These are phyloP conservation scores for Acleris holmiana DNA, from an alignment of 2,888 invertebrate genomes.

Conservation along the genomic window DNA sequence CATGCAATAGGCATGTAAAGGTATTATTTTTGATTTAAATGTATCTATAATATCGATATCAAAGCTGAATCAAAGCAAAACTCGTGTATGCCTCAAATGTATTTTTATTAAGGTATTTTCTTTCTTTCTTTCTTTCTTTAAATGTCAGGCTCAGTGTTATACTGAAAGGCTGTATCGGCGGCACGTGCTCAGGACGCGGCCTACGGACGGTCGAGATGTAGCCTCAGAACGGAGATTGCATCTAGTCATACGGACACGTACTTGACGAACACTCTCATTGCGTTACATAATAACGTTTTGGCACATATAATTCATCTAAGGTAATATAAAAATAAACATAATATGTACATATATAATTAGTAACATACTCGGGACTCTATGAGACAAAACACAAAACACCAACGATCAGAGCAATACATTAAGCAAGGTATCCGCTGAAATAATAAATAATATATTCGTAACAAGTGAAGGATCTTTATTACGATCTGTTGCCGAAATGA, in stretches of 20 bases:
- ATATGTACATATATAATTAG: conserved; percentile 56
- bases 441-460: conserved; percentile 57
- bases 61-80: conserved; percentile 28
- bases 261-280: conserved; percentile 78
- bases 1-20: neutral
- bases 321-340: conserved; percentile 67
- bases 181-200: conserved; percentile 71
- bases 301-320: conserved; percentile 76
- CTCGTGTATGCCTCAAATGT: neutral
- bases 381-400: conserved; percentile 66
- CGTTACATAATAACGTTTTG: conserved; percentile 83
- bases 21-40: neutral
- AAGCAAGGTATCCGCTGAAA: conserved; percentile 68
- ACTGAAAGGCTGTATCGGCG: conserved; percentile 64
- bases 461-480: conserved; percentile 62
- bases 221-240: conserved; percentile 71
- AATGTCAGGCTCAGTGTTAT: conserved; percentile 13
- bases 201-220: conserved; percentile 66
- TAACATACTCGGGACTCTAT: conserved; percentile 59
- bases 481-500: conserved; percentile 84
- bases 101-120: no score
- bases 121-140: no score
- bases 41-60: neutral
- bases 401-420: conserved; percentile 71
- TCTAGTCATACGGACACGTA: conserved; percentile 72